These are phyloP conservation scores for Liolophura sinensis DNA, from an alignment of 1,140 invertebrate species.

Conservation along the genomic window DNA sequence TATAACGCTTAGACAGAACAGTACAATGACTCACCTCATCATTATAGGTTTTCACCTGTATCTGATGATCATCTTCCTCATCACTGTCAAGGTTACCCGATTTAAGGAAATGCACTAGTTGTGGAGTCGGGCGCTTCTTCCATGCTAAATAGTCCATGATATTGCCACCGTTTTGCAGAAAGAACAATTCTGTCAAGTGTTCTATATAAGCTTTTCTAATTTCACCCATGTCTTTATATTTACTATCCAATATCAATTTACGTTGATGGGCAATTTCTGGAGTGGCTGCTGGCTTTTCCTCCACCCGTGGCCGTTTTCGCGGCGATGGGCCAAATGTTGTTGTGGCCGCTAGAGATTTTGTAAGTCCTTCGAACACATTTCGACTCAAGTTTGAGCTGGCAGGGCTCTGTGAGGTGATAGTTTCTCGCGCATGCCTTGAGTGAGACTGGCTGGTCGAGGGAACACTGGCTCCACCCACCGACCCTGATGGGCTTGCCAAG, in stretches of 20 bases:
- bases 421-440: too few relatives aligned
- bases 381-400: too few relatives aligned
- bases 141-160: constrained; percentile 83
- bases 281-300: constrained; percentile 46
- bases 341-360: too few relatives aligned
- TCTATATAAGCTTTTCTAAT: constrained; percentile 72
- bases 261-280: constrained; percentile 46
- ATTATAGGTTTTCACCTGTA: constrained; percentile 41
- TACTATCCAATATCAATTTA: constrained; percentile 43
- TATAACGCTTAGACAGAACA: not conserved
- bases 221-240: constrained; percentile 41
- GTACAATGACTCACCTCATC: constrained; percentile 34
- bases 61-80: constrained; percentile 63
- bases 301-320: constrained; percentile 56
- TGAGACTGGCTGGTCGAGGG: not conserved
- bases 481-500: constrained; percentile 32
- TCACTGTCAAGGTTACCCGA: constrained; percentile 74
- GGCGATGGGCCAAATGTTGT: constrained; percentile 32
- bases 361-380: too few relatives aligned
- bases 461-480: not conserved
- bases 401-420: too few relatives aligned
- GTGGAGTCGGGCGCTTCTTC: constrained; percentile 75
- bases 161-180: constrained; percentile 81
- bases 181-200: constrained; percentile 80
- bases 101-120: constrained; percentile 75